Percentiles rank a stretch among this genome's conserved stretches.
phyloP scores from a whole-genome alignment of 2,888 invertebrate species.

The Leptinotarsa juncta region DNA sequence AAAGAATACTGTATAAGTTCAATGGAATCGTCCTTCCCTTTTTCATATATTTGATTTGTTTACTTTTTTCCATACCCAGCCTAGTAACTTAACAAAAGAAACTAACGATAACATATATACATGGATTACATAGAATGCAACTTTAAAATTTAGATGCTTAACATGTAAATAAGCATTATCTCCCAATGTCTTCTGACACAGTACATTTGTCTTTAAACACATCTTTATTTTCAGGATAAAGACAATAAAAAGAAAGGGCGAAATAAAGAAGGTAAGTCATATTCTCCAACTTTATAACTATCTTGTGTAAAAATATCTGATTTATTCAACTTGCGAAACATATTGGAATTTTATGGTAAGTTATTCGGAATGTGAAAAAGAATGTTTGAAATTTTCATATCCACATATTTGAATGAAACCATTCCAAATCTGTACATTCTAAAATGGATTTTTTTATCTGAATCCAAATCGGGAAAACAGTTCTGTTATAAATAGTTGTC shows the following conservation, averaged over 20 bases:
- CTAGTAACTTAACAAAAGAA: constrained; percentile 35
- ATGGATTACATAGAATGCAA: constrained; percentile 30
- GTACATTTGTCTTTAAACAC: constrained; percentile 33
- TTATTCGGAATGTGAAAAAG: constrained; percentile 45
- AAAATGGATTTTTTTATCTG: constrained; percentile 7
- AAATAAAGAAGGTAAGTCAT: constrained; percentile 87
- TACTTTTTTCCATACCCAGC: constrained; percentile 36
- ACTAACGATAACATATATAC: constrained; percentile 21
- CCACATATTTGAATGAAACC: constrained; percentile 35
- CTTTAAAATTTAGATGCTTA: constrained; percentile 40
- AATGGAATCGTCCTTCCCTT: neutral
- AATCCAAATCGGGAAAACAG: neutral
- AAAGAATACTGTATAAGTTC: no score
- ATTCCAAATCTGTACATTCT: constrained; percentile 46
- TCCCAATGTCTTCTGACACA: constrained; percentile 9
- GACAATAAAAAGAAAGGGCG: constrained; percentile 87
- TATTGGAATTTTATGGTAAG: constrained; percentile 60
- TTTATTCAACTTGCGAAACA: constrained; percentile 57
- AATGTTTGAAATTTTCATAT: constrained; percentile 35
- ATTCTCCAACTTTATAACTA: constrained; percentile 43
- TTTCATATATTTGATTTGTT: constrained; percentile 10
- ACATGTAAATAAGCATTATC: constrained; percentile 47
- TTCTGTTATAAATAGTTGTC: neutral
- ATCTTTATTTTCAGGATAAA: constrained; percentile 76
- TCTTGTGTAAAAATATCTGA: constrained; percentile 53